Conservation (phyloP, 2,888 invertebrate genomes). For the Pseudeuparius sepicola region DNA sequence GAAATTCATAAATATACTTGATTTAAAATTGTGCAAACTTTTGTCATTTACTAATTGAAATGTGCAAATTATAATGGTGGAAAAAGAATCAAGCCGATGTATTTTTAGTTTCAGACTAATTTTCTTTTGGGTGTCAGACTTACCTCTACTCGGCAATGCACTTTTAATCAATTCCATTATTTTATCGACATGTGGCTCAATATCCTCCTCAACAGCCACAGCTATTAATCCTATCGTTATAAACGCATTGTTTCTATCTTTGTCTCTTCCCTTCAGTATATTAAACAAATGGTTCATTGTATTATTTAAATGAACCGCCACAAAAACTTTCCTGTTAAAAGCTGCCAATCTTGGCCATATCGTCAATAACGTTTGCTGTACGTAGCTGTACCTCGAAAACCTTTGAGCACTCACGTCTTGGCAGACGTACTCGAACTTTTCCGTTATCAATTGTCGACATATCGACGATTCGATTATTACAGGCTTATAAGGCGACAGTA, state of each 20-base stretch:
- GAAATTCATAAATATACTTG: too few relatives aligned
- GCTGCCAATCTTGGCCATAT: slow-evolving; percentile 88
- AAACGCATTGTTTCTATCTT: slow-evolving; percentile 79
- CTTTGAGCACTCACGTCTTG: slow-evolving; percentile 71
- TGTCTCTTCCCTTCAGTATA: slow-evolving; percentile 70
- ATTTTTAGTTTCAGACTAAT: too few relatives aligned
- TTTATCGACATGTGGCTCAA: slow-evolving; percentile 66
- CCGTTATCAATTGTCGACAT: slow-evolving; percentile 70
- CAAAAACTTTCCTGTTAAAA: slow-evolving; percentile 77
- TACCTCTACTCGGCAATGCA: slow-evolving; percentile 48
- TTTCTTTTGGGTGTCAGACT: not conserved
- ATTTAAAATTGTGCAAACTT: too few relatives aligned
- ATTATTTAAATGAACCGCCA: slow-evolving; percentile 59
- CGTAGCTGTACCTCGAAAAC: slow-evolving; percentile 61
- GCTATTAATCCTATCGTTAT: slow-evolving; percentile 75
- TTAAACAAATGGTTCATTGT: slow-evolving; percentile 70
- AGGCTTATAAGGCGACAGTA: slow-evolving; percentile 43
- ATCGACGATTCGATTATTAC: slow-evolving; percentile 77
- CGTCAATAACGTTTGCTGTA: slow-evolving; percentile 78
- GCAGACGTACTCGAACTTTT: slow-evolving; percentile 75
- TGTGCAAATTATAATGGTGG: too few relatives aligned
- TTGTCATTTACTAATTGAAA: too few relatives aligned
- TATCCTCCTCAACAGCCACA: slow-evolving; percentile 75
- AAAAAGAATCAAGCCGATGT: too few relatives aligned
- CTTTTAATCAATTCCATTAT: slow-evolving; percentile 66